Evolutionary conservation across 2,797 vertebrate genomes (phyloP).

Genomic region (Danio tinwini): DNA sequence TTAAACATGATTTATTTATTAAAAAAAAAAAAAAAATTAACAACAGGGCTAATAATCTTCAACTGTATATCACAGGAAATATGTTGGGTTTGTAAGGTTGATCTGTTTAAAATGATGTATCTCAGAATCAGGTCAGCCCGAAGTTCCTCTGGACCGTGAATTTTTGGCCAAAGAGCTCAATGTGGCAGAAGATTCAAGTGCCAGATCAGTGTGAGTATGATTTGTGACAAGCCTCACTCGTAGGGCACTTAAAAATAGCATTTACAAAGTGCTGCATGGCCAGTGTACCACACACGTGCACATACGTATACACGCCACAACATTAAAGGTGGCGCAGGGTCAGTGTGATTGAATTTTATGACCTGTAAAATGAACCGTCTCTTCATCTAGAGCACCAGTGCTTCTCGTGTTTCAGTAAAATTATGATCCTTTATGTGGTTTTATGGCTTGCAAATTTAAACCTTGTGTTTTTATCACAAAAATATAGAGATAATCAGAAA

Average conservation of each 20-base stretch:
- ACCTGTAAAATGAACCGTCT: background rate
- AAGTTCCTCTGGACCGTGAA: slow-evolving; percentile 87
- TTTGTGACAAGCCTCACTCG: background rate
- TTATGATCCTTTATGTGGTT: background rate
- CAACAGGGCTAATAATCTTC: too few species aligned
- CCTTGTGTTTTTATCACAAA: too few species aligned
- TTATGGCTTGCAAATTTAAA: background rate
- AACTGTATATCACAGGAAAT: too few species aligned
- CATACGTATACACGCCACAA: background rate
- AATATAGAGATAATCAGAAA: too few species aligned
- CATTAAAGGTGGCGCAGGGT: background rate
- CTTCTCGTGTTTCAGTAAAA: background rate
- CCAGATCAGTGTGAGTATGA: slow-evolving; percentile 87
- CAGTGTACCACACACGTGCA: background rate
- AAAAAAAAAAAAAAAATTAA: too few species aligned
- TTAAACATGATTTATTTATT: too few species aligned
- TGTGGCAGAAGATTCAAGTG: slow-evolving; percentile 84
- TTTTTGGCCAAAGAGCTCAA: slow-evolving; percentile 91
- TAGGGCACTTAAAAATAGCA: background rate
- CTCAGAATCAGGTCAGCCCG: slow-evolving; percentile 91
- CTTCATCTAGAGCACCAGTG: background rate
- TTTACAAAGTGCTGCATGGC: background rate
- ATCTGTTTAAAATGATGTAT: slow-evolving; percentile 44
- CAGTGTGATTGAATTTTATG: background rate
- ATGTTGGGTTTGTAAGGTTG: background rate